Evolutionary conservation across 2,113 vertebrate genomes (phyloP), one percentile per base, ranked within the genome.

Genomic region (Hemibagrus wyckioides): DNA sequence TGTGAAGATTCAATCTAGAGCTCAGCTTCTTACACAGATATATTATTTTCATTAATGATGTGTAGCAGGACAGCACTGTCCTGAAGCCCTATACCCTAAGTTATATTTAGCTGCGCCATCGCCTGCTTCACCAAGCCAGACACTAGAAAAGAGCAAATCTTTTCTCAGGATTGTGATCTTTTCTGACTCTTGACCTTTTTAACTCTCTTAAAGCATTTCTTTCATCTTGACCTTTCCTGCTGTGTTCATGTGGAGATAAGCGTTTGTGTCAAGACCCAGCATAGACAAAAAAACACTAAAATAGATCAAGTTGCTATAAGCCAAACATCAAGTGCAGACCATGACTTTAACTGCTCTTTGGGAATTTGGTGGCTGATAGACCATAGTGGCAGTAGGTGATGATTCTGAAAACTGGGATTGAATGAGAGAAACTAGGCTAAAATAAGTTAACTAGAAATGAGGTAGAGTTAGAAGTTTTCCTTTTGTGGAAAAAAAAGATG

Each of bases 21-120:
- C 14, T 19, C n/a, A 25, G 82, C 28, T 57, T 33, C 44, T 84
- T 52, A 39, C 17, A 13, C 11, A 36, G 48, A 36, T 33, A 93
- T 83, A 91, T 88, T 93, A 81, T 81, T 41, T 41, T 59, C 54
- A 81, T 59, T 81, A 84, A 93, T 94, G 75, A 73, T 84, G 36
- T 50, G 50, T 80, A 76, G 75, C 87, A 80, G 39, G 44, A 75
- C 52, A 91, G 82, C 77, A 83, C 91, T 89, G 87, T 84, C 82
- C 79, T 57, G 75, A 65, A 89, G 79, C 48, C 89, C 87, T 77
- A 57, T 90, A 88, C 23, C 86, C 69, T 87, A 82, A 56, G 76
- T 88, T 80, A 85, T 88, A 85, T 90, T 87, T 86, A 87, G 86
- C 54, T 87, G 44, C 67, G 71, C 56, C 80, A 9, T 44, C 80